Base-by-base conservation (phyloP, 2,888 invertebrate species). In the Watsonalla cultraria region DNA sequence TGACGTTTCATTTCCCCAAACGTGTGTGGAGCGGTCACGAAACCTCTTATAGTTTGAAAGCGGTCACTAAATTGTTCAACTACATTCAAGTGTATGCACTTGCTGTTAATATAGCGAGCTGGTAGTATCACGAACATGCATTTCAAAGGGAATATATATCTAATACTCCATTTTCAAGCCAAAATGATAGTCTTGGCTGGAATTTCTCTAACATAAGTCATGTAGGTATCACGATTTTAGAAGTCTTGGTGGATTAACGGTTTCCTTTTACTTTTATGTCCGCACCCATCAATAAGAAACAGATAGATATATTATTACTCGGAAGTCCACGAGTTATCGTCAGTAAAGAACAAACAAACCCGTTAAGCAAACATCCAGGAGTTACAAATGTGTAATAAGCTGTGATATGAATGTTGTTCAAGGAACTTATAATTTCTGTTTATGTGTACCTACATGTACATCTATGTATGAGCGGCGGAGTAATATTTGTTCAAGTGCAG, bases 401-500 rank as follows among this genome's bases (percentile, higher is more conserved):
- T 48, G 35, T 14, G 42, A 8, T 37, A 48, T 48, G 8, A 37
- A 35, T 49, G 49, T 49, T 39, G 14, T 49, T 49, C 14, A 33
- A 13, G 5, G 37, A 35, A 49, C 7, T 49, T 39, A 37, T 49
- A 15, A 49, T 52, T 52, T 46, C 45, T 51, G 37, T 34, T 42
- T 49, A 47, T 54, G 57, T 60, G 24, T 24, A 24, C 24, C 24
- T 24, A 24, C 24, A n/a, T n/a, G 24, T 24, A 24, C 24, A 34
- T 37, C 37, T 37, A 37, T 37, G 37, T 2, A 48, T 35, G 35
- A 14, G 37, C 7, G 5, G 37, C 39, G 35, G 15, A 62, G 61
- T 61, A 56, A 65, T 66, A 62, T 66, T 66, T 65, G 66, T 60
- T 64, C 58, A 60, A 63, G 66, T 64, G 65, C 60, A 59, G 59